phyloP scores from a whole-genome alignment of 2,113 vertebrate genomes.

The Labrus mixtus region DNA sequence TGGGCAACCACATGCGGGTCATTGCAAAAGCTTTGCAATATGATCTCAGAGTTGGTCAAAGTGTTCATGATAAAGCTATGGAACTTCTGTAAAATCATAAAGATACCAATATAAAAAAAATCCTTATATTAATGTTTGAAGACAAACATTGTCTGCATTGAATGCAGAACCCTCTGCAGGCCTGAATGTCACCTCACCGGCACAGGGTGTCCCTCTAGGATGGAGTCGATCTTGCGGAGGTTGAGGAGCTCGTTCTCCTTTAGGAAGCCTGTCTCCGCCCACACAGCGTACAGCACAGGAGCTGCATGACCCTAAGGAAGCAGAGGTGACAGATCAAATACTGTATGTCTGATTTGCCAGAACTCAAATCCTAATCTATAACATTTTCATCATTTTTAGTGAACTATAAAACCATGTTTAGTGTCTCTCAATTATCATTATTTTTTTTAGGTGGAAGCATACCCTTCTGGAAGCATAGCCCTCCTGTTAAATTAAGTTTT shows the following conservation, averaged over 20 bases:
- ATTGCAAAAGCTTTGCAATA: too few relatives aligned
- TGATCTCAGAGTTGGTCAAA: too few relatives aligned
- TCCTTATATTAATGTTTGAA: not conserved
- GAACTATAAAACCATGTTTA: too few relatives aligned
- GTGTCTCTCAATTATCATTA: too few relatives aligned
- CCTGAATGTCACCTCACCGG: constrained; percentile 90
- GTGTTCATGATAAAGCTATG: too few relatives aligned
- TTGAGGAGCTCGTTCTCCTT: constrained; percentile 91
- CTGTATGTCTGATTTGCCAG: too few relatives aligned
- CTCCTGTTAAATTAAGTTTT: too few relatives aligned
- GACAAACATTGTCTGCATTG: too few relatives aligned
- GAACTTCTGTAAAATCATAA: not conserved
- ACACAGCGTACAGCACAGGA: constrained; percentile 93
- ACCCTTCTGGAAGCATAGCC: too few relatives aligned
- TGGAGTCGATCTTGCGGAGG: constrained; percentile 90
- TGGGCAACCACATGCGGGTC: not conserved
- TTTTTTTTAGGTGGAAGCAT: too few relatives aligned
- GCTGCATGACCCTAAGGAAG: constrained; percentile 90
- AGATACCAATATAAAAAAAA: not conserved
- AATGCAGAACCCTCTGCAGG: not conserved
- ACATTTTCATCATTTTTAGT: too few relatives aligned
- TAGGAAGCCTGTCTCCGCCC: constrained; percentile 94
- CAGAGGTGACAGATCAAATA: not conserved
- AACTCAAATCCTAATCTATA: too few relatives aligned
- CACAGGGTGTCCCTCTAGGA: constrained; percentile 95